A percentile compares a stretch with the other conserved stretches of the same genome.
Conservation (phyloP, 2,797 vertebrate genomes). For the Pseudochirops cupreus region DNA sequence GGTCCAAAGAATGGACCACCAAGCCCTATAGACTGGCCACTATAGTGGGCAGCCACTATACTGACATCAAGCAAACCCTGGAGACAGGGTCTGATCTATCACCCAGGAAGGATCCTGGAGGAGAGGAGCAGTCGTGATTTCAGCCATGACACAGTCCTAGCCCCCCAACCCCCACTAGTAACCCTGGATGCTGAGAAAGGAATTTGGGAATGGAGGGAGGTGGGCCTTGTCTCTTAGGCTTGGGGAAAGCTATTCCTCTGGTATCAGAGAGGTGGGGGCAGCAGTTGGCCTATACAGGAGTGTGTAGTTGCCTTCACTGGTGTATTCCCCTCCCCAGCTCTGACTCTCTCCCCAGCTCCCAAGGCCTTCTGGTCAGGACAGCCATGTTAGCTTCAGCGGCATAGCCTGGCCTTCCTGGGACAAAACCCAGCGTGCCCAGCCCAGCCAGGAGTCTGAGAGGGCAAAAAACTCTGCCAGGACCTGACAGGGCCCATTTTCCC, state of each 20-base stretch:
- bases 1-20: neutral
- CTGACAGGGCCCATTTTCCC: neutral
- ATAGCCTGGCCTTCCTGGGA: neutral
- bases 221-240: neutral
- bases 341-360: neutral
- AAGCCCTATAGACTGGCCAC: neutral
- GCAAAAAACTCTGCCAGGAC: neutral
- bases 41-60: neutral
- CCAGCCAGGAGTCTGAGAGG: neutral
- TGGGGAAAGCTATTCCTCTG: neutral
- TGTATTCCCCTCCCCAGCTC: neutral
- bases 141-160: neutral
- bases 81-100: neutral
- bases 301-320: neutral
- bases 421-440: neutral
- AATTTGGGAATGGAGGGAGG: neutral
- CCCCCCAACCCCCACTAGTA: neutral
- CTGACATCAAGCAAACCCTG: neutral
- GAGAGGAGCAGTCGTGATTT: neutral
- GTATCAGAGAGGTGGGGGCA: neutral
- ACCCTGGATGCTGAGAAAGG: too few species aligned
- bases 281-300: neutral
- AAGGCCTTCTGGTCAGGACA: neutral
- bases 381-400: neutral
- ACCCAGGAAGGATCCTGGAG: neutral